phyloP scores from a whole-genome alignment of 2,888 invertebrate species.

The Hermaeophaga mercurialis region DNA sequence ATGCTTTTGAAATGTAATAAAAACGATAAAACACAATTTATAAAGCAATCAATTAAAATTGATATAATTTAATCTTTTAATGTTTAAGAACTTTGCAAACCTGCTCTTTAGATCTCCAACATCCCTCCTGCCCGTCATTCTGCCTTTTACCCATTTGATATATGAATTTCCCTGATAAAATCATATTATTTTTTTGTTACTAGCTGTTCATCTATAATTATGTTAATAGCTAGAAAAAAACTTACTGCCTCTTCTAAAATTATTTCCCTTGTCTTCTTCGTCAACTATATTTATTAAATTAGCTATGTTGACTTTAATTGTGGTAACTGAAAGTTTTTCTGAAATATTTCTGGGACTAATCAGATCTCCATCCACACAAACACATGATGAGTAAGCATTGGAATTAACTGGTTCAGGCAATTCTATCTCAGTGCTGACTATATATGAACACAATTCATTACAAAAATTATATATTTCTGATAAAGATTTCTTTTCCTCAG shows the following conservation, averaged over 20 bases:
- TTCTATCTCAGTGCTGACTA: constrained; percentile 66
- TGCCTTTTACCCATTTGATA: background rate
- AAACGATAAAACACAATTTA: too few relatives aligned
- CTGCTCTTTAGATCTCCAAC: too few relatives aligned
- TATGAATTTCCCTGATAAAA: too few relatives aligned
- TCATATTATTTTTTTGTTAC: too few relatives aligned
- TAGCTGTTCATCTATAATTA: too few relatives aligned
- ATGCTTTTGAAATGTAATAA: too few relatives aligned
- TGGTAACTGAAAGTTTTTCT: background rate
- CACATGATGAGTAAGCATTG: constrained; percentile 4
- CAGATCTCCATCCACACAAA: constrained; percentile 3
- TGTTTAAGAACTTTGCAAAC: too few relatives aligned
- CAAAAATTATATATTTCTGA: constrained; percentile 63
- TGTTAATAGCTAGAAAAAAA: too few relatives aligned
- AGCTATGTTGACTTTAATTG: constrained; percentile 8
- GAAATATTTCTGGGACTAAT: background rate
- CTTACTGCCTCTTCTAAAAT: background rate
- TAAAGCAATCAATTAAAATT: too few relatives aligned
- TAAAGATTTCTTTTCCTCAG: constrained; percentile 65
- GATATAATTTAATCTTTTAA: too few relatives aligned
- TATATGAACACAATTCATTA: constrained; percentile 58
- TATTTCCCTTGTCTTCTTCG: background rate
- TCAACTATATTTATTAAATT: background rate
- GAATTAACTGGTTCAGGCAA: constrained; percentile 58
- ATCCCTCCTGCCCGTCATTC: too few relatives aligned